Conservation (phyloP, 2,888 invertebrate species). For the Antitype chi region DNA sequence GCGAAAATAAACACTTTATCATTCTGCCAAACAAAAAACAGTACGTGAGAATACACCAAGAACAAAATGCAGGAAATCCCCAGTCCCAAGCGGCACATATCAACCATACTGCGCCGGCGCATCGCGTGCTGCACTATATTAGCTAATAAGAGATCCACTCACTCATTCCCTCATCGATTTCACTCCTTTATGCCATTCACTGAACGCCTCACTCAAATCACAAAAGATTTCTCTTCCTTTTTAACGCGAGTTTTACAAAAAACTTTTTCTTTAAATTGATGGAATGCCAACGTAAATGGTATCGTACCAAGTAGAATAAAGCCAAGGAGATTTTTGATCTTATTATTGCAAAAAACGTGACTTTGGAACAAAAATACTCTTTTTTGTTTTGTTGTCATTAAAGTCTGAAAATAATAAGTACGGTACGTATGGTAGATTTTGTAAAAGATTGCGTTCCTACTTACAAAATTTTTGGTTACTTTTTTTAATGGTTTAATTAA, state of each 20-base stretch:
- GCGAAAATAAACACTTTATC: background rate
- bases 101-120: constrained; percentile 53
- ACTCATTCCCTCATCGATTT: constrained; percentile 75
- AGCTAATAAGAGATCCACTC: constrained; percentile 78
- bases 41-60: background rate
- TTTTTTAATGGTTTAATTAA: background rate
- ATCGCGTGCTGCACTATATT: constrained; percentile 82
- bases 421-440: constrained; percentile 47
- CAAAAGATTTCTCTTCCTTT: constrained; percentile 60
- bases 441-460: constrained; percentile 36
- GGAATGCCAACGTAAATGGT: constrained; percentile 51
- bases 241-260: constrained; percentile 42
- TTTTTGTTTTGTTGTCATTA: constrained; percentile 57
- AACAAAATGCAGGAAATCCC: constrained; percentile 4
- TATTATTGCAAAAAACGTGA: constrained; percentile 64
- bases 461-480: background rate
- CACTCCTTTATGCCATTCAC: constrained; percentile 74
- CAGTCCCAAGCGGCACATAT: constrained; percentile 56
- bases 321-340: constrained; percentile 57
- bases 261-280: constrained; percentile 51
- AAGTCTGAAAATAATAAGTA: constrained; percentile 52
- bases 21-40: background rate
- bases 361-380: constrained; percentile 50
- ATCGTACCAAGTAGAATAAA: constrained; percentile 46
- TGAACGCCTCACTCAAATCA: constrained; percentile 66